Conservation (phyloP, 2,797 vertebrate genomes). For the Knipowitschia caucasica region DNA sequence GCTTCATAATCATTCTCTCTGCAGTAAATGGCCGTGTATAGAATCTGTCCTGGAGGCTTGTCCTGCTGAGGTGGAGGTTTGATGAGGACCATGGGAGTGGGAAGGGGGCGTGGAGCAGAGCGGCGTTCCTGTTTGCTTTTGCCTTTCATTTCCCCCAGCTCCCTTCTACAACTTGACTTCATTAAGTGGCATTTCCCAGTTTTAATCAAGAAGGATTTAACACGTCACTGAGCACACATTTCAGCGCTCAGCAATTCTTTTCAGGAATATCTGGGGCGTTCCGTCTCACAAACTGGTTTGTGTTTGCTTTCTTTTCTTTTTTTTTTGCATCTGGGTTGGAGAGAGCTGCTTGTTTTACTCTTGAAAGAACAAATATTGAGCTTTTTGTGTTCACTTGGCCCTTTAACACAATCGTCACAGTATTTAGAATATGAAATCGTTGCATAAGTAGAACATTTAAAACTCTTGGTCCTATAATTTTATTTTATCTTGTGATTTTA, state of each 20-base stretch:
- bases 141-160: conserved; percentile 65
- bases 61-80: conserved; percentile 68
- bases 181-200: conserved; percentile 72
- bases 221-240: conserved; percentile 62
- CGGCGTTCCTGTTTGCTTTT: conserved; percentile 62
- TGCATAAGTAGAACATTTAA: too few species aligned
- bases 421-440: too few species aligned
- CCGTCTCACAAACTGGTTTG: conserved; percentile 1
- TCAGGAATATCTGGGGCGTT: conserved; percentile 35
- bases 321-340: neutral
- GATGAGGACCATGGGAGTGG: conserved; percentile 70
- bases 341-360: neutral
- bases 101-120: conserved; percentile 45
- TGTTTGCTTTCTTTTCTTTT: conserved; percentile 22
- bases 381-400: too few species aligned
- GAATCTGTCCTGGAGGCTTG: conserved; percentile 57
- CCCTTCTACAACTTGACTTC: conserved; percentile 69
- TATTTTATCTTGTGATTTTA: too few species aligned
- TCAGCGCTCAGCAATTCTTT: conserved; percentile 54
- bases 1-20: too few species aligned
- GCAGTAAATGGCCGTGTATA: too few species aligned
- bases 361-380: too few species aligned
- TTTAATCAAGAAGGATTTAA: conserved; percentile 80
- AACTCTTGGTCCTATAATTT: too few species aligned
- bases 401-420: too few species aligned